Evolutionary conservation across 2,888 invertebrate species (phyloP), one percentile per base, ranked within the genome.

Genomic region (Drosophila lutescens): DNA sequence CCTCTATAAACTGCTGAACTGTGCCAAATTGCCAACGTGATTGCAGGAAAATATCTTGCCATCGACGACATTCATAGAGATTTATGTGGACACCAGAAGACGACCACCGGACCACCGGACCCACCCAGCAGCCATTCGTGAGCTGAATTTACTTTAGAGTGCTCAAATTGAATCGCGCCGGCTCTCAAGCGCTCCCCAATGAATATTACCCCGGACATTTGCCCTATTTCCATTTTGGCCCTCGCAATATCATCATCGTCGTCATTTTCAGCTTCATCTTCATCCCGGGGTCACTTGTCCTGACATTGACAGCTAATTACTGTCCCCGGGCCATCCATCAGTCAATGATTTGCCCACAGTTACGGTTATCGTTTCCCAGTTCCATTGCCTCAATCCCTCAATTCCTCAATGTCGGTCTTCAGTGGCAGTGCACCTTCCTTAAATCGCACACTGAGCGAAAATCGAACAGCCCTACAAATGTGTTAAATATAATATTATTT

Each of bases 251-350:
- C 49, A 17, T 17, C 32, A 17, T 17, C 34, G 13, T 34, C 34
- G 4, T 30, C 30, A 7, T 2, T 30, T 8, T 8, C 30, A 1
- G 6, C 26, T 6, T 1, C 26, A 30, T 30, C 30, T 30, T 8
- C 30, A 30, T 20, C 17, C 47, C 47, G 17, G 62, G 38, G 44
- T 32, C 49, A 50, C 49, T 67, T 43, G 38, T 66, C 41, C 69
- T 80, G 85, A 43, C 71, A 71, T 51, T 87, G 82, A 83, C 82
- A 87, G 79, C 77, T 87, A 85, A 83, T 83, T 83, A 82, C 53
- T 43, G 60, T 49, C 62, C 63, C 62, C 63, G 41, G 62, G 62
- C 34, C 34, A 49, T 50, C 50, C 50, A 46, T 68, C 67, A 68
- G 44, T 68, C 69, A 68, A 58, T 68, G 46, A 49, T 70, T 38